These are phyloP conservation scores for Mus pahari DNA, from an alignment of 2,113 vertebrate species.

Conservation along the genomic window DNA sequence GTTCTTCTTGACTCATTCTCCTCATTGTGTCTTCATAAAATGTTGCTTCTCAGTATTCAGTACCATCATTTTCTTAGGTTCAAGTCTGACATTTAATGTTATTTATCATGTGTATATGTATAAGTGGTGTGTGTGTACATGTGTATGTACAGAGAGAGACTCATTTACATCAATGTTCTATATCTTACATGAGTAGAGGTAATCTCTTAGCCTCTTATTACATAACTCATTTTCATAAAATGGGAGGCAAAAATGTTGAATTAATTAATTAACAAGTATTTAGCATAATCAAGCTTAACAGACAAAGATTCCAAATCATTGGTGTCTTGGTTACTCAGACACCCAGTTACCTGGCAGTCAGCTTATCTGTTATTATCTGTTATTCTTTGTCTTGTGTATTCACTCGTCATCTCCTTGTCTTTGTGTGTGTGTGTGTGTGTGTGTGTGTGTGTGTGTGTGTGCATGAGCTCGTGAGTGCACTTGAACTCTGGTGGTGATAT, in stretches of 20 bases:
- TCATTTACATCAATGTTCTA: not conserved
- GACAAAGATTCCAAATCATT: slow-evolving; percentile 23
- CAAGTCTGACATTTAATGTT: not conserved
- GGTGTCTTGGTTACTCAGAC: not conserved
- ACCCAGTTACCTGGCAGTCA: too few relatives aligned
- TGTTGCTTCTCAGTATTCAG: not conserved
- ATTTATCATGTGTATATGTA: not conserved
- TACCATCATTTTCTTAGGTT: not conserved
- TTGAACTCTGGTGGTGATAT: not conserved
- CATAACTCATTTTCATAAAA: not conserved
- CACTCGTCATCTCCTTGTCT: not conserved
- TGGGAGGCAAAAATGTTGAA: not conserved
- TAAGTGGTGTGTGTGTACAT: not conserved
- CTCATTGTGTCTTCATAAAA: not conserved
- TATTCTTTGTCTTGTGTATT: not conserved
- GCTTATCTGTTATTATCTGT: not conserved
- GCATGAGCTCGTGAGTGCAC: not conserved
- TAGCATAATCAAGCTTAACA: not conserved
- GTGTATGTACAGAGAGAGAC: not conserved
- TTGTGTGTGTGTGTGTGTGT: not conserved
- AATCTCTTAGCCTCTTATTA: not conserved
- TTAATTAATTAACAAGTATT: not conserved
- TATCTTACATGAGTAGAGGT: not conserved
- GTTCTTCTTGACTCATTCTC: not conserved
- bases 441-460: too few relatives aligned